Evolutionary conservation across 92 coral and sea anemone genomes (phyloP), one percentile per base, ranked within the genome.

Genomic region (Desmophyllum pertusum): DNA sequence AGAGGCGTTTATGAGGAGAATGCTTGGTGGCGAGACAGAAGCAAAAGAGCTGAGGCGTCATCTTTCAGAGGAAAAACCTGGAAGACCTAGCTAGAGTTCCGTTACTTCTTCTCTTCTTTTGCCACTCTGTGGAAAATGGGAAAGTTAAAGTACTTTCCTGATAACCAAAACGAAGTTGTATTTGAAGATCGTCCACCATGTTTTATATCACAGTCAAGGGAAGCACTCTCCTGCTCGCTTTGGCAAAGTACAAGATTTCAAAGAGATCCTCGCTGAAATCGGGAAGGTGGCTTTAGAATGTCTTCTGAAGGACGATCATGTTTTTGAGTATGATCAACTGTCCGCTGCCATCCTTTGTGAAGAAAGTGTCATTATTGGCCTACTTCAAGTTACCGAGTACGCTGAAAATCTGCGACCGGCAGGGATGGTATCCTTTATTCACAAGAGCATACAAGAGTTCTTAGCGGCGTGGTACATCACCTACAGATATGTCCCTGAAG

Each of bases 211-310:
- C 30, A 69, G 46, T 38, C 35, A 46, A 13, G 14, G 42, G 4
- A 81, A 53, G 51, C 36, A 50, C 17, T 43, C 25, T 15, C 62
- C 76, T 11, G 55, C 37, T 18, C 35, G 3, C 42, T 25, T 29
- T 31, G 10, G 14, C 40, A 5, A 40, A 57, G 30, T 27, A 37
- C 33, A 13, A 6, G 17, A 66, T 30, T 81, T 48, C 52, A 33
- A 81, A 21, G 77, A 66, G 21, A n/a, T 67, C 23, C 66, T 81
- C 39, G 73, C 23, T 15, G 59, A 66, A 53, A 43, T 81, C 36
- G 85, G 85, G 7, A 81, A 81, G 74, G 83, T 84, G 45, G 88
- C 88, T 36, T 36, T 84, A 15, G 81, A 67, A 51, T 65, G 75
- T 46, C 53, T 84, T 65, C 30, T 76, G 6, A 77, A 70, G 41